Base-by-base conservation (phyloP, 2,113 vertebrate genomes). In the Corvus cornix region DNA sequence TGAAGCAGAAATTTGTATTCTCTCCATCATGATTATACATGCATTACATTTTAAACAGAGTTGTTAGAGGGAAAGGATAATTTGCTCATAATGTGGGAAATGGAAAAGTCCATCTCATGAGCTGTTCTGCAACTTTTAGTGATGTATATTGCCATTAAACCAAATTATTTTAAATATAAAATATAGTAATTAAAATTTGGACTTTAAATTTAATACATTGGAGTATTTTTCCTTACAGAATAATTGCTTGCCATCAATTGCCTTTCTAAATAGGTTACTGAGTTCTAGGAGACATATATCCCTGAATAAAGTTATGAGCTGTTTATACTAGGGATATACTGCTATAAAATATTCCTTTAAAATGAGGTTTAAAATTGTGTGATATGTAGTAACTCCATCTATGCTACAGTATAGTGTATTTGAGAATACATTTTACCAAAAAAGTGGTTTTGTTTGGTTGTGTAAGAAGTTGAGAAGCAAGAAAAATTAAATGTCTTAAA, bases 151-250 rank as follows among this genome's bases (percentile, higher is more conserved):
- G 49, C 74, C 53, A 55, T 90, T 77, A 81, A 87, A 91, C 51
- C 90, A 23, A 73, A 86, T 55, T 9, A 60, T 77, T 91, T 92
- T 69, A 84, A 95, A 90, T 84, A 84, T 92, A 73, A 90, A 87
- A 90, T 31, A 48, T 20, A 31, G 41, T 81, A 81, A 87, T 87
- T 90, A 81, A n/a, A 73, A 26, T 72, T 84, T 52, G 35, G 37
- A 55, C 30, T n/a, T 92, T 93, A 55, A 87, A 68, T 16, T 51
- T 69, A n/a, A 20, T 64, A 8, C 13, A 30, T 56, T 43, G 44
- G 59, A 76, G 51, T 81, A 60, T 24, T 87, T 90, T 91, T 81
- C 56, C 64, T 76, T 59, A 13, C 33, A 24, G 56, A 66, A 68
- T n/a, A 68, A 68, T 27, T 19, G 31, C 69, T 76, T 91, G 35